Conservation (phyloP, 1,140 invertebrate species). For the Nylanderia fulva region DNA sequence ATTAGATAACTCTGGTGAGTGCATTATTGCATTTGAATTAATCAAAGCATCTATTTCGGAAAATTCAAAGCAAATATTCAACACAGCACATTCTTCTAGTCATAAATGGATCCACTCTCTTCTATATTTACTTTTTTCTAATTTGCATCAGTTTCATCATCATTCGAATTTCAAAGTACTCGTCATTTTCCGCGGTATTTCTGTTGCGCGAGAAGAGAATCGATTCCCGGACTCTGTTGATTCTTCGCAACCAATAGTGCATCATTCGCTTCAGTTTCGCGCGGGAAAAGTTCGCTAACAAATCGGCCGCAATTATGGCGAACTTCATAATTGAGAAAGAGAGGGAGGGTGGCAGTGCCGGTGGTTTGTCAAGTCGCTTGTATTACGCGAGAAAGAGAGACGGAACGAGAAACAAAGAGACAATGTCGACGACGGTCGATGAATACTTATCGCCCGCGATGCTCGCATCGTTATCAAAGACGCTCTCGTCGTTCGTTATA, state of each 20-base stretch:
- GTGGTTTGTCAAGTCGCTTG: slow-evolving; percentile 41
- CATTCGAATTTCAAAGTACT: background rate
- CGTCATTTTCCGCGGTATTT: slow-evolving; percentile 9
- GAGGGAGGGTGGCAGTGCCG: background rate
- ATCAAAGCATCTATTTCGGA: background rate
- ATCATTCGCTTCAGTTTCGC: background rate
- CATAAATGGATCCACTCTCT: background rate
- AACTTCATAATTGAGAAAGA: slow-evolving; percentile 53
- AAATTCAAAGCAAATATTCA: background rate
- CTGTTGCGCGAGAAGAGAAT: background rate
- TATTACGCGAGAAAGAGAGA: background rate
- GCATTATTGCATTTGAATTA: background rate
- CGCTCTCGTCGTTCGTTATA: slow-evolving; percentile 26
- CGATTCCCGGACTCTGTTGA: background rate
- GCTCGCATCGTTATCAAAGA: slow-evolving; percentile 46
- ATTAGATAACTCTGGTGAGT: slow-evolving; percentile 27
- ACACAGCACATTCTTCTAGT: background rate
- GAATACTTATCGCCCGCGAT: slow-evolving; percentile 44
- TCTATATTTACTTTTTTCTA: background rate
- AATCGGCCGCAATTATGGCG: slow-evolving; percentile 34
- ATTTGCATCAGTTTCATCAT: slow-evolving; percentile 5
- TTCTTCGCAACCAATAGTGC: background rate
- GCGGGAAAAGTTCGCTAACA: slow-evolving; percentile 39
- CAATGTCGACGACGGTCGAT: slow-evolving; percentile 12
- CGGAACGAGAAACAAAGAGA: slow-evolving; percentile 4